Conservation (phyloP, 2,113 vertebrate genomes). For the Leptosomus discolor region DNA sequence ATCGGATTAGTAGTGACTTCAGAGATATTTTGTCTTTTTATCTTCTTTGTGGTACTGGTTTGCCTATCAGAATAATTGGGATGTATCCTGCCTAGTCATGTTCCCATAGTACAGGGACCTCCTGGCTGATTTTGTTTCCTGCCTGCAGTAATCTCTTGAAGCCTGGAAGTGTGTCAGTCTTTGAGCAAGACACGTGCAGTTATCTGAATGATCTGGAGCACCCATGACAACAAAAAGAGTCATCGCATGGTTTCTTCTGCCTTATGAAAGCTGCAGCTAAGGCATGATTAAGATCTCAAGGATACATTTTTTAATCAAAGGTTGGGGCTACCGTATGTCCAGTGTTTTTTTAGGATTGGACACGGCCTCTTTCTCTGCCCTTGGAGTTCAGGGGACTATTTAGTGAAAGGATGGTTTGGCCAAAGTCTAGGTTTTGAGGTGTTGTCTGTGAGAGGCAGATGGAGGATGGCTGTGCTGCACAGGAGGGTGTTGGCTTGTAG, state of each 20-base stretch:
- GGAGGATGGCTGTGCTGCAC: not conserved
- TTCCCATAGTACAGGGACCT: not conserved
- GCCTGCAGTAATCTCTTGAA: not conserved
- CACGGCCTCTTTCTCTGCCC: not conserved
- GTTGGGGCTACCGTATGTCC: not conserved
- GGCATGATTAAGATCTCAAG: not conserved
- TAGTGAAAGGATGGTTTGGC: not conserved
- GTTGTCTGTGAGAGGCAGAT: not conserved
- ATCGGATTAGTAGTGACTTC: not conserved
- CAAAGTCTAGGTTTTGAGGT: not conserved
- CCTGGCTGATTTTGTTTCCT: not conserved
- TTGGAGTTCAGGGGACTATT: not conserved
- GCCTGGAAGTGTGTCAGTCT: not conserved
- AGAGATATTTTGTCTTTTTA: not conserved
- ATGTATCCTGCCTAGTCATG: not conserved
- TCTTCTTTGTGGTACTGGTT: not conserved
- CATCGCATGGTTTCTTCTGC: not conserved
- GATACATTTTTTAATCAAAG: not conserved
- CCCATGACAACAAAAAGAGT: not conserved
- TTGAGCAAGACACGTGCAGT: not conserved
- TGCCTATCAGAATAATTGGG: not conserved
- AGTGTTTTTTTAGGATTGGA: not conserved
- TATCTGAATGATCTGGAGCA: not conserved
- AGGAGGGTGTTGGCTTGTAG: not conserved
- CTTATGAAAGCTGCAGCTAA: not conserved